phyloP scores from a whole-genome alignment of 2,888 invertebrate species.

The Alloscopus bannaensis region DNA sequence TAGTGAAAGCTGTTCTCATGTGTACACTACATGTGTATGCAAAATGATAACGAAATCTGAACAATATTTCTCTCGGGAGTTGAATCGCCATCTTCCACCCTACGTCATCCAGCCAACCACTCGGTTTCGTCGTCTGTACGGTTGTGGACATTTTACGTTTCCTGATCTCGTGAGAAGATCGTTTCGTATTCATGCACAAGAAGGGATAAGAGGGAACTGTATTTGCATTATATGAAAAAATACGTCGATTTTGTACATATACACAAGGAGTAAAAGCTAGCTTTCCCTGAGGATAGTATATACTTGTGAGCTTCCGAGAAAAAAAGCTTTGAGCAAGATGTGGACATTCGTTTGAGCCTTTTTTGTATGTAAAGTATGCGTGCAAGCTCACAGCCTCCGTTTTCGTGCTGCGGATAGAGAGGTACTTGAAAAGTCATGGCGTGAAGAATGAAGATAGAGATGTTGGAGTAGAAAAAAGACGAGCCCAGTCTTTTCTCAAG shows the following conservation, averaged over 20 bases:
- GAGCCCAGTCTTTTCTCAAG: slow-evolving; percentile 28
- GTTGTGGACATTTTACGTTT: background rate
- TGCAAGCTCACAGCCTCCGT: background rate
- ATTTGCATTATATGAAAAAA: too few species aligned
- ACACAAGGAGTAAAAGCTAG: too few species aligned
- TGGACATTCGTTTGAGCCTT: too few species aligned
- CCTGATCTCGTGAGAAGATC: too few species aligned
- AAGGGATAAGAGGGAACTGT: too few species aligned
- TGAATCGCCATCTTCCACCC: slow-evolving; percentile 13
- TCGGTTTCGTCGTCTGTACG: slow-evolving; percentile 9
- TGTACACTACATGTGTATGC: slow-evolving; percentile 4
- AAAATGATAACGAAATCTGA: slow-evolving; percentile 53
- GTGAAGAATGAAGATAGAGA: slow-evolving; percentile 33
- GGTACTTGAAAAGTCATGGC: slow-evolving; percentile 26
- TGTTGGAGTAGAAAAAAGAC: slow-evolving; percentile 30
- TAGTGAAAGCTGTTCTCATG: slow-evolving; percentile 7
- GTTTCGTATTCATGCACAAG: too few species aligned
- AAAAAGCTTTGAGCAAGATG: too few species aligned
- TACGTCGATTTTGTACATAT: too few species aligned
- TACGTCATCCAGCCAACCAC: background rate
- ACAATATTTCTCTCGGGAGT: slow-evolving; percentile 68
- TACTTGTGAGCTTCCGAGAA: too few species aligned
- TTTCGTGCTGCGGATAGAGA: background rate
- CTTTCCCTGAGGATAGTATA: too few species aligned
- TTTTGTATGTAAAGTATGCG: background rate